Evolutionary conservation across 2,888 invertebrate species (phyloP).

Genomic region (Parnassius smintheus): DNA sequence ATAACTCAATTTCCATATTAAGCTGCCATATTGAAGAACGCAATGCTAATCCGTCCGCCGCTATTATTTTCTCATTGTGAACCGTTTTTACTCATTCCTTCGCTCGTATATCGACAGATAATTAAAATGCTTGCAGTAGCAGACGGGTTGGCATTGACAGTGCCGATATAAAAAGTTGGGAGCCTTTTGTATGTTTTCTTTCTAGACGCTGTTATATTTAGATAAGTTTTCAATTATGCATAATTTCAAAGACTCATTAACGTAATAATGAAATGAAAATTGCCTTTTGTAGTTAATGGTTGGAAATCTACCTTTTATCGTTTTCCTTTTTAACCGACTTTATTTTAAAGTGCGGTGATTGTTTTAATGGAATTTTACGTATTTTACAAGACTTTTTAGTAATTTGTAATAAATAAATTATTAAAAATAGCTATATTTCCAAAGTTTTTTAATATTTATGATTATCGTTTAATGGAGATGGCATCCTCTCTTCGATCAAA

Average conservation of each 20-base stretch:
- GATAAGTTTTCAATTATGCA: conserved; percentile 32
- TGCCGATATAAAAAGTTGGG: conserved; percentile 28
- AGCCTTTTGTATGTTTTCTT: conserved; percentile 30
- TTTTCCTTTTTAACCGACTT: too few species aligned
- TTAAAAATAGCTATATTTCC: too few species aligned
- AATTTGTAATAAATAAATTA: too few species aligned
- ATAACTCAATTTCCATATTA: conserved; percentile 32
- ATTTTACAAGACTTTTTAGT: too few species aligned
- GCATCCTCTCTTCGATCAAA: too few species aligned
- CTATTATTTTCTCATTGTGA: conserved; percentile 62
- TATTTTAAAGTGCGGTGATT: too few species aligned
- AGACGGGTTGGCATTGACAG: conserved; percentile 28
- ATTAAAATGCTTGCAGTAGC: conserved; percentile 62
- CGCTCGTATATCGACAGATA: conserved; percentile 56
- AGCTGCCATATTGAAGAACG: conserved; percentile 36
- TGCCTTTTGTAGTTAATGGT: not conserved
- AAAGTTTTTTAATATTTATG: too few species aligned
- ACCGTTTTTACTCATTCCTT: conserved; percentile 51
- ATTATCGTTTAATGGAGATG: too few species aligned
- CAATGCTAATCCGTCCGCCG: conserved; percentile 48
- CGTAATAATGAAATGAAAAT: conserved; percentile 3
- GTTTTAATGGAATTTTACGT: too few species aligned
- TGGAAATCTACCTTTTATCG: not conserved
- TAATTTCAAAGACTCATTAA: conserved; percentile 14
- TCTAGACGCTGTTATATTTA: conserved; percentile 26